A percentile compares a stretch with the other conserved stretches of the same genome.
Evolutionary conservation across 1,140 invertebrate genomes (phyloP).

Genomic region (Cephus cinctus): DNA sequence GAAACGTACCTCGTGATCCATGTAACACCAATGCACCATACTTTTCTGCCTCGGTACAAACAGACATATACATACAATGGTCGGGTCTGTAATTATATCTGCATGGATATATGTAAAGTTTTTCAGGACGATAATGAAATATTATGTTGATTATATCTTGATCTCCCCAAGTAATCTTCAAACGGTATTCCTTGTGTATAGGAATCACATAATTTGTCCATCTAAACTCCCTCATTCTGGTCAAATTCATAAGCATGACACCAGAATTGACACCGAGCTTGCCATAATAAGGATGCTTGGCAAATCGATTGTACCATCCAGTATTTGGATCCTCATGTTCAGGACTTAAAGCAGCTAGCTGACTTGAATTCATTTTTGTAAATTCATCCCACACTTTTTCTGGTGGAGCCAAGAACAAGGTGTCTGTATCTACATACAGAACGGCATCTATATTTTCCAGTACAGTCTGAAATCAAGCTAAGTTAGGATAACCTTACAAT

Average conservation of each 20-base stretch:
- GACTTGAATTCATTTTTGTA: slow-evolving; percentile 77
- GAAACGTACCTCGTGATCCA: slow-evolving; percentile 83
- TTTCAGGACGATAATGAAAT: slow-evolving; percentile 87
- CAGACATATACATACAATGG: slow-evolving; percentile 92
- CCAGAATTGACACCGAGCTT: slow-evolving; percentile 91
- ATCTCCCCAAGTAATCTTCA: slow-evolving; percentile 94
- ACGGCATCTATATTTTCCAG: slow-evolving; percentile 79
- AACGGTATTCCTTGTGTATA: slow-evolving; percentile 81
- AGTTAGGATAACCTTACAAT: slow-evolving; percentile 4
- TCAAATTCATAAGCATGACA: slow-evolving; percentile 97
- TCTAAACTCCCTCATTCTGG: slow-evolving; percentile 80
- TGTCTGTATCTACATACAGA: slow-evolving; percentile 93
- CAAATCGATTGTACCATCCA: slow-evolving; percentile 96
- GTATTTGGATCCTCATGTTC: slow-evolving; percentile 90
- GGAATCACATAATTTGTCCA: slow-evolving; percentile 83
- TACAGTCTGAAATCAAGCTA: slow-evolving; percentile 64
- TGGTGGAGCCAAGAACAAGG: slow-evolving; percentile 80
- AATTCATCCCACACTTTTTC: slow-evolving; percentile 84
- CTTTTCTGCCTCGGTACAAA: slow-evolving; percentile 74
- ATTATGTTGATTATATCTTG: slow-evolving; percentile 97
- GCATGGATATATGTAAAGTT: slow-evolving; percentile 80
- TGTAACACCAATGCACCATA: slow-evolving; percentile 84
- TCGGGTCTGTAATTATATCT: slow-evolving; percentile 91
- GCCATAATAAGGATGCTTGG: slow-evolving; percentile 91
- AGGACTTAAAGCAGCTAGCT: slow-evolving; percentile 83